Conservation (phyloP, 2,888 invertebrate species). For the Amphimallon solstitiale region DNA sequence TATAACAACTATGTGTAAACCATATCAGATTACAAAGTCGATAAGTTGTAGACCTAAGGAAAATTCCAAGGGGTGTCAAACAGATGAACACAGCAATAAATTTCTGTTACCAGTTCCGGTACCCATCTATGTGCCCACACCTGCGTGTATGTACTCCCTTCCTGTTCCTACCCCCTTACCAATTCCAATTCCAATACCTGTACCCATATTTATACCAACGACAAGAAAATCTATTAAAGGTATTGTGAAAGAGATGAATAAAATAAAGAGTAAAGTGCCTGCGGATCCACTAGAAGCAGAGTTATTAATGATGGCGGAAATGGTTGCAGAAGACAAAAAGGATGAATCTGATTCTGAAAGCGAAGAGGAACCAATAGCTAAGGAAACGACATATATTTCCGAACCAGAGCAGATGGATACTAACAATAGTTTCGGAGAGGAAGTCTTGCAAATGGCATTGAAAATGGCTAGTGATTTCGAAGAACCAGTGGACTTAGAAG, state of each 20-base stretch:
- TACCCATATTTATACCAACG: slow-evolving; percentile 88
- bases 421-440: slow-evolving; percentile 78
- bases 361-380: slow-evolving; percentile 38
- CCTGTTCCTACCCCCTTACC: slow-evolving; percentile 85
- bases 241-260: slow-evolving; percentile 84
- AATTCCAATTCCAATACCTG: slow-evolving; percentile 83
- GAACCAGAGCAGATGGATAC: slow-evolving; percentile 25
- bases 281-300: slow-evolving; percentile 90
- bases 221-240: slow-evolving; percentile 82
- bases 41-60: slow-evolving; percentile 78
- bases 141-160: slow-evolving; percentile 83
- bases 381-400: slow-evolving; percentile 40
- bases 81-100: slow-evolving; percentile 64
- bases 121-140: slow-evolving; percentile 84
- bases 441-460: slow-evolving; percentile 85
- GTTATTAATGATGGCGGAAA: slow-evolving; percentile 89
- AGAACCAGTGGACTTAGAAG: slow-evolving; percentile 86
- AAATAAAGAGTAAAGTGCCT: slow-evolving; percentile 86
- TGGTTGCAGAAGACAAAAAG: slow-evolving; percentile 84
- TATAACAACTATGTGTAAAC: slow-evolving; percentile 79
- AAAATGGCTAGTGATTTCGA: slow-evolving; percentile 89
- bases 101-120: slow-evolving; percentile 70
- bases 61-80: slow-evolving; percentile 76
- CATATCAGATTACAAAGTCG: slow-evolving; percentile 77
- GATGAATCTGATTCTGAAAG: slow-evolving; percentile 65